Conservation (phyloP, 1,140 invertebrate genomes). For the Drosophila athabasca region DNA sequence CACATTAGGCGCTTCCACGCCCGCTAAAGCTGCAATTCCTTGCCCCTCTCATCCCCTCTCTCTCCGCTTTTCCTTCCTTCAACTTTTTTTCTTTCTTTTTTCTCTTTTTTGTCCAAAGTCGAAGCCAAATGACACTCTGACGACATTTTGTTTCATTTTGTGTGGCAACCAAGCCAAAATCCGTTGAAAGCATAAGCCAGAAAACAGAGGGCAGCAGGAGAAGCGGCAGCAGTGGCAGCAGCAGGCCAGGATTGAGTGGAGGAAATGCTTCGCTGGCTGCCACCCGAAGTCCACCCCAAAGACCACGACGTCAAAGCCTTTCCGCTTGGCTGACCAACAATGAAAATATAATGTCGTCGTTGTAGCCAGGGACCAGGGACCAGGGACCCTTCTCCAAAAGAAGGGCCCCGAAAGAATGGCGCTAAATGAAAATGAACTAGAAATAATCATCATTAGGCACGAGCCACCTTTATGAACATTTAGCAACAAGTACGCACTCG, state of each 20-base stretch:
- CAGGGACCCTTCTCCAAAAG: slow-evolving; percentile 2
- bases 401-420: slow-evolving; percentile 37
- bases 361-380: neutral
- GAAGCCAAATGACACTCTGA: slow-evolving; percentile 73
- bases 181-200: slow-evolving; percentile 80
- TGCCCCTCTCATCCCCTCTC: neutral
- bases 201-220: slow-evolving; percentile 34
- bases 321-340: slow-evolving; percentile 79
- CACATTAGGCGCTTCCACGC: slow-evolving; percentile 62
- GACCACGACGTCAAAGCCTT: slow-evolving; percentile 44
- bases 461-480: slow-evolving; percentile 48
- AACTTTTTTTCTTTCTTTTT: slow-evolving; percentile 18
- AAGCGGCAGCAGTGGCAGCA: neutral
- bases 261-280: slow-evolving; percentile 15
- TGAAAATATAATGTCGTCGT: slow-evolving; percentile 73
- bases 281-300: slow-evolving; percentile 1
- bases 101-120: slow-evolving; percentile 27
- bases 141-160: slow-evolving; percentile 69
- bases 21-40: slow-evolving; percentile 43
- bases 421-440: slow-evolving; percentile 74
- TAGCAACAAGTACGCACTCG: slow-evolving; percentile 54
- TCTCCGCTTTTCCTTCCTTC: neutral
- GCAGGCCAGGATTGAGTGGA: neutral
- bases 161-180: slow-evolving; percentile 68
- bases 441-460: slow-evolving; percentile 78